phyloP scores from a whole-genome alignment of 1,140 invertebrate genomes.

The Drosophila truncata region DNA sequence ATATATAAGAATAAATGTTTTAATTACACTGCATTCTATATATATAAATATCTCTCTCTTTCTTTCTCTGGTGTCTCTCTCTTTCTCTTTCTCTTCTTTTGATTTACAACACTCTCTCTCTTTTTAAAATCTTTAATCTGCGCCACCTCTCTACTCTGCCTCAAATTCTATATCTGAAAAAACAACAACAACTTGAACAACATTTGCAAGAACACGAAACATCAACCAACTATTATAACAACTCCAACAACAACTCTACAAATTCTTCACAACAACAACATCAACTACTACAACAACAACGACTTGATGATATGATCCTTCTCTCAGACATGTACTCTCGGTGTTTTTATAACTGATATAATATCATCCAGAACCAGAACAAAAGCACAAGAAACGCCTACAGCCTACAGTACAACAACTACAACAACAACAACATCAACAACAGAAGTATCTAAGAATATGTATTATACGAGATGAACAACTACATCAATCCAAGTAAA shows the following conservation, averaged over 20 bases:
- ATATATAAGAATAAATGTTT: conserved; percentile 72
- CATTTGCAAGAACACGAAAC: conserved; percentile 69
- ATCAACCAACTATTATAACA: conserved; percentile 58
- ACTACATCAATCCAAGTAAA: conserved; percentile 26
- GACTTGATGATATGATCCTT: conserved; percentile 76
- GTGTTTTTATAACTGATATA: conserved; percentile 70
- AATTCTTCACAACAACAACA: conserved; percentile 69
- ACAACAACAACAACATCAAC: conserved; percentile 60
- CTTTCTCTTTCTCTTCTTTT: conserved; percentile 71
- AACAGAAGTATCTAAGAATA: conserved; percentile 56
- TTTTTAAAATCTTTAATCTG: conserved; percentile 77
- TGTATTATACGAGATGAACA: conserved; percentile 52
- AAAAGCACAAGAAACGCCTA: conserved; percentile 72
- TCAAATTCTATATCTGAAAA: conserved; percentile 56
- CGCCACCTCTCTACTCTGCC: conserved; percentile 77
- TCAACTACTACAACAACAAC: conserved; percentile 71
- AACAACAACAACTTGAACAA: conserved; percentile 49
- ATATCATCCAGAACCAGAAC: conserved; percentile 65
- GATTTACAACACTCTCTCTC: conserved; percentile 77
- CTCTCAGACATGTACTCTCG: conserved; percentile 76
- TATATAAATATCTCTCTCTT: conserved; percentile 66
- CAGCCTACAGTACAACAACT: conserved; percentile 68
- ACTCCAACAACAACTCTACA: conserved; percentile 61
- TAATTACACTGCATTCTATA: conserved; percentile 82
- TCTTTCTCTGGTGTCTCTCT: conserved; percentile 77